phyloP scores from a whole-genome alignment of 37 sponge, comb jelly and placozoan genomes.

The Ianthella basta region DNA sequence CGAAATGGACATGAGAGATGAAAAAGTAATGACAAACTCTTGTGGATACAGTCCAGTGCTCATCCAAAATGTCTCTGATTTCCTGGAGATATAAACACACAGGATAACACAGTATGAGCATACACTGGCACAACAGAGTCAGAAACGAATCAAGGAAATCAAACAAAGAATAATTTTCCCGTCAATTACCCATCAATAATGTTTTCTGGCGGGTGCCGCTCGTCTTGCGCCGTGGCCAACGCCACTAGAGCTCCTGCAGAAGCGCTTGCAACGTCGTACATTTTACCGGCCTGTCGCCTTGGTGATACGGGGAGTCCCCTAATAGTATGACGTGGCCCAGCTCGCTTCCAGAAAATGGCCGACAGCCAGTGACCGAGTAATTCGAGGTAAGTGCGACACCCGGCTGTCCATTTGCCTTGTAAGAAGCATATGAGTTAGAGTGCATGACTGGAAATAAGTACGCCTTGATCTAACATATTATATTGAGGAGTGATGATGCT shows the following conservation, averaged over 20 bases:
- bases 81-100: constrained; percentile 39
- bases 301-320: not conserved
- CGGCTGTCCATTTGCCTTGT: too few relatives aligned
- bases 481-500: too few relatives aligned
- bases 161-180: not conserved
- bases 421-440: too few relatives aligned
- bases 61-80: constrained; percentile 75
- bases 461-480: too few relatives aligned
- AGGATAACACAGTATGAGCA: not conserved
- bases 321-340: too few relatives aligned
- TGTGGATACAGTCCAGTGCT: constrained; percentile 87
- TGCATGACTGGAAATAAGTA: too few relatives aligned
- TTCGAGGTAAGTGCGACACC: not conserved
- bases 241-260: constrained; percentile 19
- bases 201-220: constrained; percentile 67
- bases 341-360: not conserved
- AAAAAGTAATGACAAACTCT: constrained; percentile 69
- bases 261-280: not conserved
- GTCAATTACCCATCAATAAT: constrained; percentile 76
- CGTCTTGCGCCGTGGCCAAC: constrained; percentile 68
- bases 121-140: too few relatives aligned
- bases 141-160: too few relatives aligned
- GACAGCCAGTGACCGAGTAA: not conserved
- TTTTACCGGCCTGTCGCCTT: not conserved
- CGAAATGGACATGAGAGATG: constrained; percentile 35